Conservation (phyloP, 2,888 invertebrate species). For the Diplazon laetatorius region DNA sequence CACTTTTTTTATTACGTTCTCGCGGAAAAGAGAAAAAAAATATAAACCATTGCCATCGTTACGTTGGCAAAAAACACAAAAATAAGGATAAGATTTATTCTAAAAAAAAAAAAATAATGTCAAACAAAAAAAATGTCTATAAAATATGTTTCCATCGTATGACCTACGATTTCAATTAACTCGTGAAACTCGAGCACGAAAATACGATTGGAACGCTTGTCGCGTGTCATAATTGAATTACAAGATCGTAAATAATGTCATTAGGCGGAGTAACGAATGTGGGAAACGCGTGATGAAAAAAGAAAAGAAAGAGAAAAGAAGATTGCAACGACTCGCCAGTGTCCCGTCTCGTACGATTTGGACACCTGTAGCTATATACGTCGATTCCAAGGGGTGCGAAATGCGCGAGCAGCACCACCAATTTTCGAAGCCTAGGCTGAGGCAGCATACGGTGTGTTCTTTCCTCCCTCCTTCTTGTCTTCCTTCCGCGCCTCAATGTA, state of each 20-base stretch:
- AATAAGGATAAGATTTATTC: no score
- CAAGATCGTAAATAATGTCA: slow-evolving; percentile 44
- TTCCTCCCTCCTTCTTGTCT: no score
- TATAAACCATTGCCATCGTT: no score
- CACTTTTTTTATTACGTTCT: no score
- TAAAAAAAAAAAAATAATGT: no score
- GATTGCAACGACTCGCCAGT: slow-evolving; percentile 43
- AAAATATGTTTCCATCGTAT: no score
- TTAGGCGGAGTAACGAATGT: slow-evolving; percentile 2
- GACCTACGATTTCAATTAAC: background rate
- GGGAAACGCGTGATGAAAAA: background rate
- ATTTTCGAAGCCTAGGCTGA: no score
- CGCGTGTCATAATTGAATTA: slow-evolving; percentile 36
- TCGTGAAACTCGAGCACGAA: background rate
- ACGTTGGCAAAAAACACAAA: no score
- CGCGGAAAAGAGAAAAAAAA: no score
- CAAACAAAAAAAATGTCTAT: no score
- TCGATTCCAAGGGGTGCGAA: slow-evolving; percentile 72
- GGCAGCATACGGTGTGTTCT: no score
- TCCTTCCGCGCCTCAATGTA: background rate
- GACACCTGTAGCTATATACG: slow-evolving; percentile 80
- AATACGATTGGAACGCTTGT: background rate
- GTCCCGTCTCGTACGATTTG: slow-evolving; percentile 67
- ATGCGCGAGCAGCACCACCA: no score
- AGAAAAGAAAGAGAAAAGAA: slow-evolving; percentile 2